Evolutionary conservation across 2,888 invertebrate genomes (phyloP).

Genomic region (Octodonta nipae): DNA sequence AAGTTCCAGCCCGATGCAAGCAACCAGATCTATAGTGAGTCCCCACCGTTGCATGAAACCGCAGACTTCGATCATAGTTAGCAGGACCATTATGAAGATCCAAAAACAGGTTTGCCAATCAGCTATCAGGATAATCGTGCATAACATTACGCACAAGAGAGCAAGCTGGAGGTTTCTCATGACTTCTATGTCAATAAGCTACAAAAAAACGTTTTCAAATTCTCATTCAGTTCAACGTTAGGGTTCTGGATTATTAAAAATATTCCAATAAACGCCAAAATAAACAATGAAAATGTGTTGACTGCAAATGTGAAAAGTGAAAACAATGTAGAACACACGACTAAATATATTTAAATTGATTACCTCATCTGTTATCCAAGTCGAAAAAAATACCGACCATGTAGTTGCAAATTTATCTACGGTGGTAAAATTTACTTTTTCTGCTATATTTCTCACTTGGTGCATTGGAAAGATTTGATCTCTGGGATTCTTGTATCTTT

Average conservation of each 20-base stretch:
- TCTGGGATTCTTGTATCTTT: slow-evolving; percentile 45
- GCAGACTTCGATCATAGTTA: slow-evolving; percentile 60
- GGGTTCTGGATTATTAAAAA: too few relatives aligned
- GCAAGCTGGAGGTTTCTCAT: slow-evolving; percentile 63
- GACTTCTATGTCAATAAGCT: slow-evolving; percentile 59
- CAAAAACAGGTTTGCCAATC: slow-evolving; percentile 64
- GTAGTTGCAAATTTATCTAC: slow-evolving; percentile 51
- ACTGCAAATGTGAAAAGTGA: too few relatives aligned
- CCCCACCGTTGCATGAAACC: slow-evolving; percentile 73
- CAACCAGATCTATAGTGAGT: slow-evolving; percentile 63
- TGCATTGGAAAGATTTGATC: slow-evolving; percentile 66
- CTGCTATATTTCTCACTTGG: slow-evolving; percentile 42
- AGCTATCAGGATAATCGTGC: slow-evolving; percentile 60
- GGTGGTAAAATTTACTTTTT: slow-evolving; percentile 43
- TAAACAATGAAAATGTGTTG: too few relatives aligned
- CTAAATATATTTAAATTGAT: too few relatives aligned
- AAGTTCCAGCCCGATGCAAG: slow-evolving; percentile 66
- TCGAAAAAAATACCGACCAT: slow-evolving; percentile 59
- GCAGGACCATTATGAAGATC: slow-evolving; percentile 61
- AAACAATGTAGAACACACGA: too few relatives aligned
- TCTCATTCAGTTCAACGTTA: too few relatives aligned
- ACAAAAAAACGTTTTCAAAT: too few relatives aligned
- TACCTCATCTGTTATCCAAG: slow-evolving; percentile 67
- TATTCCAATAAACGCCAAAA: too few relatives aligned
- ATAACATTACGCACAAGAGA: slow-evolving; percentile 64